Base-by-base conservation (phyloP, 2,888 invertebrate species). In the Phortica okadai region DNA sequence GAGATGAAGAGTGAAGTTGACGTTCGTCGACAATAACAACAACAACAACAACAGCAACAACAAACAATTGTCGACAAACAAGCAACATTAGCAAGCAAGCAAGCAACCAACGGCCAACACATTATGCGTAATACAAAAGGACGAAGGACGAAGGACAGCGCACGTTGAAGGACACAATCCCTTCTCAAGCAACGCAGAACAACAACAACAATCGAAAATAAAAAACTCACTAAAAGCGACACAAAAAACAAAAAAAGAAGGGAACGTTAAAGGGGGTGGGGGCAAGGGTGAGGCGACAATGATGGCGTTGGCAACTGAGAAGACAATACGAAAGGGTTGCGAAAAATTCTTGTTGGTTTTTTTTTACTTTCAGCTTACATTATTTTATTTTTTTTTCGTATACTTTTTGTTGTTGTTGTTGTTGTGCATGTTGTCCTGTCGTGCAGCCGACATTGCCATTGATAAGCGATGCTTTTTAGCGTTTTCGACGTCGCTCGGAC, bases 91-190 rank as follows among this genome's bases (percentile, higher is more conserved):
- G 59, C 59, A 59, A 59, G 14, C 59, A 59, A 59, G 14, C 10
- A 50, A 8, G 59, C n/a, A 21, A 11, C 59, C 10, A 21, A n/a
- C 59, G 59, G 59, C 59, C 59, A 59, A 16, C 59, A 59, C 59
- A 59, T 59, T 59, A 59, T n/a, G 59, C 59, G 21, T 59, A 59
- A 59, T 59, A 11, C 59, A 59, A 59, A 59, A 21, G 54, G n/a
- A 54, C 10, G n/a, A 54, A 54, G n/a, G 1, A 54, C 54, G 1
- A 54, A 54, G 11, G 7, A 59, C 7, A 59, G 14, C 10, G 21
- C 59, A 59, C 7, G 14, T 8, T 8, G n/a, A 59, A 16, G n/a
- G 8, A n/a, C 59, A 4, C n/a, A 59, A 59, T 5, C 16, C 16
- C 59, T n/a, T 7, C 59, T 1, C 21, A 11, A 59, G 16, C n/a